Evolutionary conservation across 2,888 invertebrate species (phyloP), one percentile per base, ranked within the genome.

Genomic region (Auanema freiburgensis): DNA sequence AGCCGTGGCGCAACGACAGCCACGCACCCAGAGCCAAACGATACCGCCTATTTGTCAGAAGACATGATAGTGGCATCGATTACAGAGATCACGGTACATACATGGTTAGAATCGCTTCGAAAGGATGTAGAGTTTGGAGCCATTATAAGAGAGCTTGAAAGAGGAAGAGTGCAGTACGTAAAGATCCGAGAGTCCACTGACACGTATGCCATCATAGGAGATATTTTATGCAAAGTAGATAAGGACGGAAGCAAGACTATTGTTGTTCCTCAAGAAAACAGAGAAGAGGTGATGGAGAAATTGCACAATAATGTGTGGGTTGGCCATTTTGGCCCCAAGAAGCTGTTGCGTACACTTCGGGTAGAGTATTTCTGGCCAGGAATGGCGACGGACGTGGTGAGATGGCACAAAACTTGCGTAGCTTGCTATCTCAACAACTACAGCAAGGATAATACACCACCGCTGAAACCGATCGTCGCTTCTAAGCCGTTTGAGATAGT

Each of bases 401-500:
- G 57, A 18, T 68, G 42, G 53, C 54, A 42, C 5, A 59, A 40
- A 41, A 62, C 57, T 16, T 67, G 67, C 24, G 40, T 42, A 11
- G 11, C 46, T 14, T 66, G 65, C 25, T 51, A 65, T 12, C 51
- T 56, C n/a, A 55, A 41, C 2, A 69, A 64, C n/a, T 24, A 41
- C 4, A 40, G 43, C 11, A 24, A 21, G 11, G 50, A 14, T 11
- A 21, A 61, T 42, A 57, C 44, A 14, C 41, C 69, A 14, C 65
- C 68, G 1, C 16, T 68, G 21, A 56, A 44, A 42, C 66, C 69
- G 14, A 25, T 40, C 8, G 25, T 63, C 0, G 21, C 60, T 1
- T n/a, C 18, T 4, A 41, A 21, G 12, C 69, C 69, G 14, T 25
- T 57, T 41, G 69, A 69, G 44, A 16, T 69, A 12, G 69, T 69